phyloP scores from a whole-genome alignment of 2,888 invertebrate species.

The Nysson spinosus region DNA sequence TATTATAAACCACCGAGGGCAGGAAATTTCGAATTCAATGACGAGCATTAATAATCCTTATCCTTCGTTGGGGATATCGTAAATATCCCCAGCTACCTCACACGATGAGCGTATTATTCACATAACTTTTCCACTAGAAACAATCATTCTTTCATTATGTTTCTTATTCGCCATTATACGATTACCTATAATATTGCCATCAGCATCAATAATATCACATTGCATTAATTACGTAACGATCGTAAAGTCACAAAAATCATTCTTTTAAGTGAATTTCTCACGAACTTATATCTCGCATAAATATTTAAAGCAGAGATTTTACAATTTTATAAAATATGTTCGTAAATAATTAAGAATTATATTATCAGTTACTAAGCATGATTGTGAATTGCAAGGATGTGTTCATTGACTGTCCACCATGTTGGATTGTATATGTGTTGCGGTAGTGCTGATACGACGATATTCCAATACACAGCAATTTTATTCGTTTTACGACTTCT shows the following conservation, averaged over 20 bases:
- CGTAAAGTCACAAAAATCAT: too few species aligned
- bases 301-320: too few species aligned
- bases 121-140: too few species aligned
- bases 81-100: neutral
- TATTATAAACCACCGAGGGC: too few species aligned
- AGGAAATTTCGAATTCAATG: neutral
- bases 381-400: conserved; percentile 11
- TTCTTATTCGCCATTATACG: too few species aligned
- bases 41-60: neutral
- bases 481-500: conserved; percentile 66
- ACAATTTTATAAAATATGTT: too few species aligned
- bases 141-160: too few species aligned
- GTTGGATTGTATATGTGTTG: conserved; percentile 15
- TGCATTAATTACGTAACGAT: too few species aligned
- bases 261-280: too few species aligned
- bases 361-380: neutral
- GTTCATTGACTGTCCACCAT: conserved; percentile 12
- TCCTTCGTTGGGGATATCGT: neutral
- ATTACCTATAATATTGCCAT: too few species aligned
- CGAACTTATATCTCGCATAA: too few species aligned
- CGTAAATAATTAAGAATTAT: conserved; percentile 9
- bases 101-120: conserved; percentile 1
- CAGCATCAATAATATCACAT: too few species aligned
- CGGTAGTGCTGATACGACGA: conserved; percentile 51
- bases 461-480: conserved; percentile 66